A percentile compares a stretch with the other conserved stretches of the same genome.
phyloP scores from a whole-genome alignment of 1,140 invertebrate species.

The Procambarus virginalis region DNA sequence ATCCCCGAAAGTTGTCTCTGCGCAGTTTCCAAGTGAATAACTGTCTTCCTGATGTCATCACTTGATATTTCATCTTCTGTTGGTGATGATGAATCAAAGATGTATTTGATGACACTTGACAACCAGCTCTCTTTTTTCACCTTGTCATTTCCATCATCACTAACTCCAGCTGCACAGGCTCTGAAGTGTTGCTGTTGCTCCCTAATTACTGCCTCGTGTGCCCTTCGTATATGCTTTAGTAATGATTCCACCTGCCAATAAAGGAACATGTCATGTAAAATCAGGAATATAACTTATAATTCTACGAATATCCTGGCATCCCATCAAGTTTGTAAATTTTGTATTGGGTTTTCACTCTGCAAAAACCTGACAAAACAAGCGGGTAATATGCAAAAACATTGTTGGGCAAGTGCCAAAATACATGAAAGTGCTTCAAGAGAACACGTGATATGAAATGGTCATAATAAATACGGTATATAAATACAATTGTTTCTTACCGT shows the following conservation, averaged over 20 bases:
- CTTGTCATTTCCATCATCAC: not conserved
- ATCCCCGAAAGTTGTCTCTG: conserved; percentile 31
- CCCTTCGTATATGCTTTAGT: conserved; percentile 32
- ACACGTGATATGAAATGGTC: too few species aligned
- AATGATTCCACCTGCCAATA: conserved; percentile 30
- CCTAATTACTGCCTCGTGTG: conserved; percentile 43
- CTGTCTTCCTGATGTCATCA: conserved; percentile 44
- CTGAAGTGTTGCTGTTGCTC: conserved; percentile 49
- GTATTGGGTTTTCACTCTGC: too few species aligned
- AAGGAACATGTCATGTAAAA: not conserved
- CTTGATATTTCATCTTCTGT: conserved; percentile 32
- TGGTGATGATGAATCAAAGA: conserved; percentile 31
- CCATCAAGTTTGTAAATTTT: too few species aligned
- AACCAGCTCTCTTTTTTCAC: conserved; percentile 10
- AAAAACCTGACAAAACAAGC: too few species aligned
- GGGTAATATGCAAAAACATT: too few species aligned
- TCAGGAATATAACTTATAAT: too few species aligned
- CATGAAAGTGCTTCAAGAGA: too few species aligned
- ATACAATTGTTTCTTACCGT: not conserved
- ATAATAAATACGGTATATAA: too few species aligned
- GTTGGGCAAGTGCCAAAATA: too few species aligned
- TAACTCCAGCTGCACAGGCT: not conserved
- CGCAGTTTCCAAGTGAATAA: conserved; percentile 47
- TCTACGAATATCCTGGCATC: too few species aligned
- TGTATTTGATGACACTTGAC: not conserved